Conservation (phyloP, 2,888 invertebrate species). For the Megaustenia siamemsis region DNA sequence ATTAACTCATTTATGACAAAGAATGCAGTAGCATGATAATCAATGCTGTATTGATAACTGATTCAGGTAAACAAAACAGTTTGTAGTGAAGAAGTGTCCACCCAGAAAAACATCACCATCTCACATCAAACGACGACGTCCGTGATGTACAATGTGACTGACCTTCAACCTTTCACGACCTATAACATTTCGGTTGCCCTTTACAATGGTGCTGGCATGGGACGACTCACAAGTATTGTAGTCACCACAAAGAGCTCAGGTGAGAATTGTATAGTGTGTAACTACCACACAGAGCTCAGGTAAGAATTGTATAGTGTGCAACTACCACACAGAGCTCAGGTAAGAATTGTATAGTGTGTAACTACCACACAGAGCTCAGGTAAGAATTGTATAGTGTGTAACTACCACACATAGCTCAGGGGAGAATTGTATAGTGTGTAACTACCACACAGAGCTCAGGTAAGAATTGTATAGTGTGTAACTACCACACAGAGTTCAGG, state of each 20-base stretch:
- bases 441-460: too few species aligned
- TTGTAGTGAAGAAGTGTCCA: not conserved
- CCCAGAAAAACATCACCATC: not conserved
- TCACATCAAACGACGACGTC: not conserved
- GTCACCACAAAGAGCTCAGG: slow-evolving; percentile 15
- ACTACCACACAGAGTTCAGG: too few species aligned
- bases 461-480: too few species aligned
- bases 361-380: too few species aligned
- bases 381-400: too few species aligned
- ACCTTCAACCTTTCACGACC: slow-evolving; percentile 38
- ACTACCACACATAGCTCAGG: too few species aligned
- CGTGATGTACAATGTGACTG: slow-evolving; percentile 27
- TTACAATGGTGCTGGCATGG: slow-evolving; percentile 37
- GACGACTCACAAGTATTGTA: not conserved
- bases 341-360: too few species aligned
- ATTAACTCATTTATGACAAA: too few species aligned
- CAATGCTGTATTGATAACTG: too few species aligned
- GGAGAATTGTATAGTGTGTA: too few species aligned
- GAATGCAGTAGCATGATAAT: too few species aligned
- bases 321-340: not conserved
- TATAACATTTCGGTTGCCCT: slow-evolving; percentile 35
- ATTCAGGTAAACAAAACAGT: slow-evolving; percentile 22
- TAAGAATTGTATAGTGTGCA: not conserved
- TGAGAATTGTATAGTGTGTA: not conserved
- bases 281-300: not conserved